Conservation (phyloP, 1,140 invertebrate species). For the Heliconius congener region DNA sequence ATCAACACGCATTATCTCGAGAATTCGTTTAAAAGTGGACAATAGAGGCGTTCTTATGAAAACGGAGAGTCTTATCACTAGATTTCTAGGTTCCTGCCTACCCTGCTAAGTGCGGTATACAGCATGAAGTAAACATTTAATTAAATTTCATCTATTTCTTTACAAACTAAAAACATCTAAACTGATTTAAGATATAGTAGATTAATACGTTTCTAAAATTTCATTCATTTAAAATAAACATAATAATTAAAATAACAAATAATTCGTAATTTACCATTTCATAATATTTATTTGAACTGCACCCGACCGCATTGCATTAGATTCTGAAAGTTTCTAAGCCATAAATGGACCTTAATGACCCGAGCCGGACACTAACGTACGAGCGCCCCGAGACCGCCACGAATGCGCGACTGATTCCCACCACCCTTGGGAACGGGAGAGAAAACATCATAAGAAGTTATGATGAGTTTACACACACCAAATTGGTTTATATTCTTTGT, state of each 20-base stretch:
- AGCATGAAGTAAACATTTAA: background rate
- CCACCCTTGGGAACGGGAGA: constrained; percentile 46
- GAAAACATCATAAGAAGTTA: constrained; percentile 60
- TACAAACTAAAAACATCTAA: too few relatives aligned
- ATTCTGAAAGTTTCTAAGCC: constrained; percentile 35
- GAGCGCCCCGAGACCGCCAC: constrained; percentile 45
- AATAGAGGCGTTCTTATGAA: background rate
- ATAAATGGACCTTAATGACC: constrained; percentile 63
- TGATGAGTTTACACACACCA: constrained; percentile 46
- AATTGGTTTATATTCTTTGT: constrained; percentile 24
- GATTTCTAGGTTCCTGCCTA: background rate
- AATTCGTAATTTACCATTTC: background rate
- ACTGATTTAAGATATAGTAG: too few relatives aligned
- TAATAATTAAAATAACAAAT: background rate
- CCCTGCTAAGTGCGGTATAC: background rate
- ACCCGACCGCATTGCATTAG: constrained; percentile 20
- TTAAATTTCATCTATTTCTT: too few relatives aligned
- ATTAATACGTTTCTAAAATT: too few relatives aligned
- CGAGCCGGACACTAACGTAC: constrained; percentile 55
- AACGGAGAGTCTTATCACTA: background rate
- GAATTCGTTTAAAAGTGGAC: background rate
- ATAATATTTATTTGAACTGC: constrained; percentile 1
- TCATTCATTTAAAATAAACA: background rate
- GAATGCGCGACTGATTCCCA: constrained; percentile 61
- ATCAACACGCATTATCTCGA: background rate